A percentile compares a stretch with the other conserved stretches of the same genome.
Evolutionary conservation across 1,140 invertebrate genomes (phyloP).

Genomic region (Lamellibrachia luymesi): DNA sequence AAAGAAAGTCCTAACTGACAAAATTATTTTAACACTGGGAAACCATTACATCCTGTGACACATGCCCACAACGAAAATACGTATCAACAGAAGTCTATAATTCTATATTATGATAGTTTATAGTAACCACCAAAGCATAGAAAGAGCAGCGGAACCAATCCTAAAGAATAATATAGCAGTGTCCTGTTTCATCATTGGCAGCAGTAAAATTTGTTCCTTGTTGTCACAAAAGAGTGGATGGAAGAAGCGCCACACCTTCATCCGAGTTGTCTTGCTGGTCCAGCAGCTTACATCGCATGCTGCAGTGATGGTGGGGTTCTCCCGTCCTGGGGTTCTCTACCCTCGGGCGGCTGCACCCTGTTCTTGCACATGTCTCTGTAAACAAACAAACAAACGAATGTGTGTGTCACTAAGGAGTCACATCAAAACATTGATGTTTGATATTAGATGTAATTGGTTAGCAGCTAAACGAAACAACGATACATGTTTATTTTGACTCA

Average conservation of each 20-base stretch:
- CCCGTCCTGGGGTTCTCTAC: slow-evolving; percentile 61
- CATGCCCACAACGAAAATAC: neutral
- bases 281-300: slow-evolving; percentile 55
- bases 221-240: neutral
- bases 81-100: neutral
- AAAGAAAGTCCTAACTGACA: neutral
- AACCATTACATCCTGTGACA: neutral
- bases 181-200: neutral
- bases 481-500: too few relatives aligned
- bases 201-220: neutral
- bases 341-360: slow-evolving; percentile 54
- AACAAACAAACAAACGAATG: slow-evolving; percentile 2
- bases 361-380: slow-evolving; percentile 48
- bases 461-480: too few relatives aligned
- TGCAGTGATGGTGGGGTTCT: slow-evolving; percentile 61
- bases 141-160: neutral
- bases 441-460: too few relatives aligned
- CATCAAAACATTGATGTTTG: too few relatives aligned
- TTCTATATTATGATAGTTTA: neutral
- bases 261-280: slow-evolving; percentile 38
- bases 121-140: neutral
- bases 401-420: neutral
- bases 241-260: slow-evolving; percentile 10
- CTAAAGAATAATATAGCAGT: neutral
- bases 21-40: neutral